Base-by-base conservation (phyloP, 2,888 invertebrate species). In the Protonemura montana region DNA sequence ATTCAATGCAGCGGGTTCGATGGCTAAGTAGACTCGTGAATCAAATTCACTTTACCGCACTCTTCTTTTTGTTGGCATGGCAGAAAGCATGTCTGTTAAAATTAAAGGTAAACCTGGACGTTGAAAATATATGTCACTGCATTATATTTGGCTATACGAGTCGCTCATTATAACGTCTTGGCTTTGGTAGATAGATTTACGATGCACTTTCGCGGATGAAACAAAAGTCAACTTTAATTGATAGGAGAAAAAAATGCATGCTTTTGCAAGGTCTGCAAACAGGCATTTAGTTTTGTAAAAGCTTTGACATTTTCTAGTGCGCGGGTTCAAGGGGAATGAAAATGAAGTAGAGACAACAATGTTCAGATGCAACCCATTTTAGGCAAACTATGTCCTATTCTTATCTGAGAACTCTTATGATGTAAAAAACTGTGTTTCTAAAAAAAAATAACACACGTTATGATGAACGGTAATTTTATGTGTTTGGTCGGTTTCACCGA, bases 211-310 rank as follows among this genome's bases (percentile, higher is more conserved):
- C 59, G 21, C 2, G 13, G 59, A 59, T 59, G 59, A 59, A 59
- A 59, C 59, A 59, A 59, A 59, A 59, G 59, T 59, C 59, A 59
- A 59, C 59, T 59, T 59, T 59, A 59, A 59, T 59, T 59, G 59
- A 59, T 13, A 13, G 16, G 41, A 41, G 3, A 21, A 59, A 59
- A 21, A 59, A 59, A 59, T 59, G 21, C 7, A 59, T 59, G 59
- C 2, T 59, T 59, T 59, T 21, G 59, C 59, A 59, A 59, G 59
- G 13, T 16, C 35, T 35, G 59, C 1, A 59, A 59, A 41, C 41
- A 59, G 59, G 59, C 59, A 59, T 21, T 59, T 59, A 2, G 59
- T 7, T 59, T 59, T 59, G 13, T 59, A 59, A 21, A 10, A 21
- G 59, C 21, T 1, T 59, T 59, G 59, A 59, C 59, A 59, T 59